These are phyloP conservation scores for Desmophyllum pertusum DNA, from an alignment of 92 coral and sea anemone species.

Conservation along the genomic window DNA sequence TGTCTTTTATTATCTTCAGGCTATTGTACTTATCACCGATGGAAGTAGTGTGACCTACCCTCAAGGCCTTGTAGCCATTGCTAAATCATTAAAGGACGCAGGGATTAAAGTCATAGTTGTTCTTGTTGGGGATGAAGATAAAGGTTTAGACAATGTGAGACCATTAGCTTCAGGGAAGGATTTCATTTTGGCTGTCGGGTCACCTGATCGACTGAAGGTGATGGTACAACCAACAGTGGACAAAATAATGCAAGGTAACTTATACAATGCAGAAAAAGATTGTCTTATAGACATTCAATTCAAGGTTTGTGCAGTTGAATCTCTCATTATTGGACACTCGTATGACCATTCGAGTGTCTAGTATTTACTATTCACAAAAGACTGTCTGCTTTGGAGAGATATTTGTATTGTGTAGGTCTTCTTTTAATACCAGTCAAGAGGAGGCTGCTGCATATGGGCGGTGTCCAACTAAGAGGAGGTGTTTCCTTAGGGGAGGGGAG, in stretches of 20 bases:
- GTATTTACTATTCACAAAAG: too few species aligned
- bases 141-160: slow-evolving; percentile 58
- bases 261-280: neutral
- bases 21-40: slow-evolving; percentile 71
- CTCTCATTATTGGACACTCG: too few species aligned
- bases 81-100: slow-evolving; percentile 57
- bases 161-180: slow-evolving; percentile 69
- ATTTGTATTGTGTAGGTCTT: too few species aligned
- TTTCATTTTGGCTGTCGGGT: slow-evolving; percentile 72
- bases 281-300: too few species aligned
- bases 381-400: too few species aligned
- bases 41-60: slow-evolving; percentile 64
- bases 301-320: too few species aligned
- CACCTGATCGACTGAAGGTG: slow-evolving; percentile 61
- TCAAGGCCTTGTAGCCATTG: slow-evolving; percentile 60
- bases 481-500: neutral
- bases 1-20: slow-evolving; percentile 42
- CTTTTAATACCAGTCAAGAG: too few species aligned
- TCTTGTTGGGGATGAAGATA: slow-evolving; percentile 66
- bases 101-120: slow-evolving; percentile 79
- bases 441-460: too few species aligned
- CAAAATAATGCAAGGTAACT: slow-evolving; percentile 66
- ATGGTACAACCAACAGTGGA: slow-evolving; percentile 66
- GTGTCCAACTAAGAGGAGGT: too few species aligned
- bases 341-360: too few species aligned